phyloP scores from a whole-genome alignment of 1,140 invertebrate genomes.

The Leptopilina boulardi region DNA sequence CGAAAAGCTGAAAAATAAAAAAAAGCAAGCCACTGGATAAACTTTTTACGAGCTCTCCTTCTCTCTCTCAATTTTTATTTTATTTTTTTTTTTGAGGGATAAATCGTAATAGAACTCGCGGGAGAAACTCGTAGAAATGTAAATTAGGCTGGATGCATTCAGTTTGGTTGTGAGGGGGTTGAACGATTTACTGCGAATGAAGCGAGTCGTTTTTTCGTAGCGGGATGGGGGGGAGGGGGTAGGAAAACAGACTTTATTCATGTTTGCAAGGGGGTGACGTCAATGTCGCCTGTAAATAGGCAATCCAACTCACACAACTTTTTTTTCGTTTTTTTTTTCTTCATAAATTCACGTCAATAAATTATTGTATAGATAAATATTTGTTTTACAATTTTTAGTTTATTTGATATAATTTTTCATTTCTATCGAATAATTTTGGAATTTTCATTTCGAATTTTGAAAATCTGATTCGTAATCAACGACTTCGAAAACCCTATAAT shows the following conservation, averaged over 20 bases:
- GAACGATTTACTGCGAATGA: slow-evolving; percentile 29
- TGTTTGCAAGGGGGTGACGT: background rate
- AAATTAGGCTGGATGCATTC: slow-evolving; percentile 29
- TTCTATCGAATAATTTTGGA: too few species aligned
- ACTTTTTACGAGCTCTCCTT: slow-evolving; percentile 3
- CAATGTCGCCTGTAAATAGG: background rate
- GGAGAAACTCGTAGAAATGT: slow-evolving; percentile 18
- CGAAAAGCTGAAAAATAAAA: background rate
- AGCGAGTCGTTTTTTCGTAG: background rate
- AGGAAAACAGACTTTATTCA: background rate
- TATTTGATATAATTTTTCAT: too few species aligned
- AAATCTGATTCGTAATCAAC: too few species aligned
- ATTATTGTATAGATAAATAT: background rate
- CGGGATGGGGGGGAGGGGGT: too few species aligned
- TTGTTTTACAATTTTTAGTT: too few species aligned
- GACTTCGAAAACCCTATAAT: too few species aligned
- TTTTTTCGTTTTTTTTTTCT: background rate
- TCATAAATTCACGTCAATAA: background rate
- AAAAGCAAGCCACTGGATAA: background rate
- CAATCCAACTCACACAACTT: background rate
- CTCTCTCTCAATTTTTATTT: background rate
- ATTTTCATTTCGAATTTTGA: too few species aligned
- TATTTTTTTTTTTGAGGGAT: background rate
- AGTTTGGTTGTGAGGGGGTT: background rate
- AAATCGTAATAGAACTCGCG: background rate